Base-by-base conservation (phyloP, 2,888 invertebrate genomes). In the Mylabris sibirica region DNA sequence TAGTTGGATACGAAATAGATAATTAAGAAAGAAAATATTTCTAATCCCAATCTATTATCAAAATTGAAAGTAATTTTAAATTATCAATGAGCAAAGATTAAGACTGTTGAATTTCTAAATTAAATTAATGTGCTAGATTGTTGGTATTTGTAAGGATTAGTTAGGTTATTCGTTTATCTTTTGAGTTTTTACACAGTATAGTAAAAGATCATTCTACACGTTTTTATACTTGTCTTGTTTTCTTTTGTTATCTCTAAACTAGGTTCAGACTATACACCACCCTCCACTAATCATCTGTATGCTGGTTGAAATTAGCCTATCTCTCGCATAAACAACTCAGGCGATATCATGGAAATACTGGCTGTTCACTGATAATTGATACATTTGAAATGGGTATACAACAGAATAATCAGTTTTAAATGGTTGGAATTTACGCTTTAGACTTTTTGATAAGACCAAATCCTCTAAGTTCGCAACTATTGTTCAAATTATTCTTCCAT, bases 321-420 rank as follows among this genome's bases (percentile, higher is more conserved):
- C 82, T 82, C 78, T 81, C 82, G 76, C 81, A 81, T 82, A 82
- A 82, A 82, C 80, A 81, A 82, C 77, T 80, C 82, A 81, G 74
- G 70, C 74, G 72, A 76, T 81, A 81, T 81, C 81, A 77, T 74
- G 74, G 76, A 67, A 38, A 78, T 76, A 78, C 78, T 77, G 78
- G 76, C 77, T 76, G 80, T 78, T 78, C 77, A 63, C 78, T 79
- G 81, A 81, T 82, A 81, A 81, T 82, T 82, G 81, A 81, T 81
- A 81, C 80, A 80, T 81, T 80, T 75, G 74, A 76, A 80, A 80
- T 79, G 76, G 77, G 75, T 74, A 74, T 76, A 76, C 74, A 75
- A 64, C 65, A 12, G 44, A 35, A 35, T 44, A 69, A 71, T 66
- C 65, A 67, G 71, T 75, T 75, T 75, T 73, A 74, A 72, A 72